phyloP scores from a whole-genome alignment of 2,888 invertebrate species.

The Coenonympha glycerion region DNA sequence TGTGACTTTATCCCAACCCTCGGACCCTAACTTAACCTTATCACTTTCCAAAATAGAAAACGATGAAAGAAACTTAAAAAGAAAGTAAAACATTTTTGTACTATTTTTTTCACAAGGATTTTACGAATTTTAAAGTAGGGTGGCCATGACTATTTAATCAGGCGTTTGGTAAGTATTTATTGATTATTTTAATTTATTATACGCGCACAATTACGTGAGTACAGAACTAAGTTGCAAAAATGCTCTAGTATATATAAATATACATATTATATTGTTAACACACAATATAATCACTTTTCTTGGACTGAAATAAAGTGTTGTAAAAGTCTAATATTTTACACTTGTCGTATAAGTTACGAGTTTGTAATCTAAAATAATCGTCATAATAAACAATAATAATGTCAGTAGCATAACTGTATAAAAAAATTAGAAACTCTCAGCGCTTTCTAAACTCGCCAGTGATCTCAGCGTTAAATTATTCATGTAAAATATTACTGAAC shows the following conservation, averaged over 20 bases:
- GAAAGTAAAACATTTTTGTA: too few relatives aligned
- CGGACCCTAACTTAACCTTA: not conserved
- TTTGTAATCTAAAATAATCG: too few relatives aligned
- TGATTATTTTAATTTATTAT: too few relatives aligned
- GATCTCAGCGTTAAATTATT: slow-evolving; percentile 8
- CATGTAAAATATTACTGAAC: slow-evolving; percentile 15
- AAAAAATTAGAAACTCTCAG: slow-evolving; percentile 3
- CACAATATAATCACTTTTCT: too few relatives aligned
- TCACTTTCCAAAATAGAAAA: not conserved
- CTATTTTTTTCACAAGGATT: too few relatives aligned
- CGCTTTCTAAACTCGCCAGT: slow-evolving; percentile 12
- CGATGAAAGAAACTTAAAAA: not conserved
- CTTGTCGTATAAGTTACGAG: too few relatives aligned
- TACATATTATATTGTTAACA: too few relatives aligned
- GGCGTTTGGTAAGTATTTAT: not conserved
- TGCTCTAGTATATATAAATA: too few relatives aligned
- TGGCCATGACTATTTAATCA: not conserved
- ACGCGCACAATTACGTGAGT: too few relatives aligned
- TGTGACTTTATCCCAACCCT: slow-evolving; percentile 1
- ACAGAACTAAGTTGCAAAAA: too few relatives aligned
- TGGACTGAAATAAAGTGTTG: too few relatives aligned
- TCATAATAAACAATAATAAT: not conserved
- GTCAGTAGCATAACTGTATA: not conserved
- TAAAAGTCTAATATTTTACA: too few relatives aligned
- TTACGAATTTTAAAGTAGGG: not conserved